Percentiles rank a stretch among this genome's conserved stretches.
These are phyloP conservation scores for Drosophila sechellia DNA, from an alignment of 1,140 invertebrate species.

Conservation along the genomic window DNA sequence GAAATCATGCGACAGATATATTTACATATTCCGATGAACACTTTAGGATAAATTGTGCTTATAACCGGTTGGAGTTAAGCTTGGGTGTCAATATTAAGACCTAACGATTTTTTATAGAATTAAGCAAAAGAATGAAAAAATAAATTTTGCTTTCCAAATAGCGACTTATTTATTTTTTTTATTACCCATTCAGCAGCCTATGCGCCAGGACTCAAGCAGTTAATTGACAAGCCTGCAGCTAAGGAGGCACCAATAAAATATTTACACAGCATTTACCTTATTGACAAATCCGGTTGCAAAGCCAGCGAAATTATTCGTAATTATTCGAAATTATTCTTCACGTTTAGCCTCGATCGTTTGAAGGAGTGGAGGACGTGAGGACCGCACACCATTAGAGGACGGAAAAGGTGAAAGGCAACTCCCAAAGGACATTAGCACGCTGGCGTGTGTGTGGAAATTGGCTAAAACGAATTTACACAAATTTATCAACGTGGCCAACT, in stretches of 20 bases:
- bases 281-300: not conserved
- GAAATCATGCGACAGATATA: no score
- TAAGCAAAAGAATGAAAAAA: no score
- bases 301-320: conserved; percentile 24
- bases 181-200: not conserved
- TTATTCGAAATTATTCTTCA: not conserved
- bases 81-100: no score
- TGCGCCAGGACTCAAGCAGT: not conserved
- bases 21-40: no score
- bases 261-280: conserved; percentile 23
- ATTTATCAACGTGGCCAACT: conserved; percentile 78
- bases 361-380: conserved; percentile 10
- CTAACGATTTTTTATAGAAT: no score
- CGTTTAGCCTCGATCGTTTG: conserved; percentile 63
- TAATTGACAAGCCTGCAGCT: conserved; percentile 13
- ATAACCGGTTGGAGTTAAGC: no score
- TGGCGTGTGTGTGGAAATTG: conserved; percentile 67
- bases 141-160: not conserved
- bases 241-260: conserved; percentile 29
- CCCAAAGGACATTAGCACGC: conserved; percentile 68
- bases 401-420: conserved; percentile 48
- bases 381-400: conserved; percentile 29
- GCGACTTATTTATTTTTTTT: not conserved
- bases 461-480: conserved; percentile 82
- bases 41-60: no score